Base-by-base conservation (phyloP, 2,113 vertebrate genomes). In the Talpa occidentalis region DNA sequence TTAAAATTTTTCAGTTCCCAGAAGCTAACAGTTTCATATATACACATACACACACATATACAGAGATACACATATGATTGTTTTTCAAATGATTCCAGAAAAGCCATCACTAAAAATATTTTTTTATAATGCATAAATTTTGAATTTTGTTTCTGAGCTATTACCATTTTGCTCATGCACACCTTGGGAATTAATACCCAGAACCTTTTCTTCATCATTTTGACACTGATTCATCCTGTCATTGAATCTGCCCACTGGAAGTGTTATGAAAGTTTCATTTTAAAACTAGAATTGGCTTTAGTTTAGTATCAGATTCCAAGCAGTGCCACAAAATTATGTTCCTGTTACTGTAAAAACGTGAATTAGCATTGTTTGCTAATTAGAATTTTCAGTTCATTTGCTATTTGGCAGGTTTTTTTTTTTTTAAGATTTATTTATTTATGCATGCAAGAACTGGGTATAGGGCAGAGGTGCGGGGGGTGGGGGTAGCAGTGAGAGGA, bases 131-230 rank as follows among this genome's bases (percentile, higher is more conserved):
- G 16, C 76, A 62, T 30, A 28, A 0, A 83, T 47, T 82, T 82
- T 69, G 35, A 74, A 78, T 79, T 88, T 91, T 82, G 17, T 80
- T 83, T 91, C 54, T 89, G 49, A 64, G 22, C 17, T 78, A 52
- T 66, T 52, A 54, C 15, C 16, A 37, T 60, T 95, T 95, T 59
- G 77, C 5, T 83, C 35, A 72, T n/a, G 5, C 24, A 77, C 14
- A 49, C 16, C 16, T 84, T 82, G 2, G 19, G 42, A 94, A 74
- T 32, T 22, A 81, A 88, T 62, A 92, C 10, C 6, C 44, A 77
- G 72, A 88, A 40, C 82, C 21, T 52, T 77, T 91, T 80, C 80
- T 67, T 73, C 32, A 74, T 35, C 4, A 42, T 85, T 91, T 92
- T 69, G n/a, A 94, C n/a, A 73, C 22, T 81, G 64, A 94, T 80